Evolutionary conservation across 2,888 invertebrate species (phyloP).

Genomic region (Tenthredo amoena): DNA sequence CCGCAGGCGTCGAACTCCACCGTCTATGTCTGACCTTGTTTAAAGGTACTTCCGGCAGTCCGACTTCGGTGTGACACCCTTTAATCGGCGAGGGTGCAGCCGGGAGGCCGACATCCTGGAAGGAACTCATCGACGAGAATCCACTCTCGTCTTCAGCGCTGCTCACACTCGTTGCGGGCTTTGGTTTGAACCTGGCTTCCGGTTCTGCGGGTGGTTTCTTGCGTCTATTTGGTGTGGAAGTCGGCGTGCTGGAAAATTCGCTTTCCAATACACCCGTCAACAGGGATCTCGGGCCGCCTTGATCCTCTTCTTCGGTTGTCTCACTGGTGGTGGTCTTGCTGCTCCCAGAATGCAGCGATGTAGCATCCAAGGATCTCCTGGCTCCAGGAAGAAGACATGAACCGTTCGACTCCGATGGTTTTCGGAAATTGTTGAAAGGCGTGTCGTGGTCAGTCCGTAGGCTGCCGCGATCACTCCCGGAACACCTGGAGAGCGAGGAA

Average conservation of each 20-base stretch:
- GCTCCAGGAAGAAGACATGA: constrained; percentile 65
- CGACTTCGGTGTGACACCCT: constrained; percentile 74
- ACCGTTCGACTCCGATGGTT: constrained; percentile 55
- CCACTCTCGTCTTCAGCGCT: constrained; percentile 89
- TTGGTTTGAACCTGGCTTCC: constrained; percentile 63
- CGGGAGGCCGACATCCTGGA: constrained; percentile 90
- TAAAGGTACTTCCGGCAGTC: constrained; percentile 72
- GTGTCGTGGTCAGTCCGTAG: constrained; percentile 61
- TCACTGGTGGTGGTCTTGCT: constrained; percentile 68
- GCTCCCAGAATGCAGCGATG: constrained; percentile 69
- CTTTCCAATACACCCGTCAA: constrained; percentile 25
- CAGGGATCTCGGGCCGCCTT: constrained; percentile 23
- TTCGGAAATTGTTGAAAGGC: constrained; percentile 57
- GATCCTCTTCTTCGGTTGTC: constrained; percentile 66
- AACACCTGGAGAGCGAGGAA: constrained; percentile 58
- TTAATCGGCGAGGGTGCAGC: constrained; percentile 66
- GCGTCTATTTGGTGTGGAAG: constrained; percentile 64
- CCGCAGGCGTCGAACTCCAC: constrained; percentile 75
- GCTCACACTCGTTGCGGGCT: constrained; percentile 69
- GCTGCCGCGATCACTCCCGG: constrained; percentile 62
- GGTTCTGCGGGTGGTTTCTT: constrained; percentile 56
- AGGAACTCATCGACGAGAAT: constrained; percentile 91
- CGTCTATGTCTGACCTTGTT: constrained; percentile 72
- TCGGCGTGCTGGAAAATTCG: constrained; percentile 51
- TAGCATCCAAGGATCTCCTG: constrained; percentile 70